A percentile compares a stretch with the other conserved stretches of the same genome.
These are phyloP conservation scores for Acholoe squamosa DNA, from an alignment of 2,888 invertebrate species.

Conservation along the genomic window DNA sequence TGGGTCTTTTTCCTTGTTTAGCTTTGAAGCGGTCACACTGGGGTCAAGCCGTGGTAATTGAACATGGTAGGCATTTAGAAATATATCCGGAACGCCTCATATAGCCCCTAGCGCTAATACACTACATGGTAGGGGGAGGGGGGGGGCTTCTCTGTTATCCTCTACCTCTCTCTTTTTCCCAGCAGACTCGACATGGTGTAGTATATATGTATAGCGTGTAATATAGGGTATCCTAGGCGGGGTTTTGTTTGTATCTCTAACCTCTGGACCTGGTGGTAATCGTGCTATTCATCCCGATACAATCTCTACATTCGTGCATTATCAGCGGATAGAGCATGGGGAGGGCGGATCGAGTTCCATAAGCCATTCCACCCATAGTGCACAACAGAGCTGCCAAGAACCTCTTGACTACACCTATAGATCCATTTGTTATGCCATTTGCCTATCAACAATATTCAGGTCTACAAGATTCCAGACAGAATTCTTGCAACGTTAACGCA, in stretches of 20 bases:
- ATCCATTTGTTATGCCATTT: too few relatives aligned
- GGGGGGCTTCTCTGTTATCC: not conserved
- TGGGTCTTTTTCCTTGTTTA: not conserved
- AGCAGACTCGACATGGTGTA: not conserved
- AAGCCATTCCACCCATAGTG: too few relatives aligned
- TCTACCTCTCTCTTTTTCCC: not conserved
- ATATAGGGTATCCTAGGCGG: constrained; percentile 21
- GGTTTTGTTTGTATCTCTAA: not conserved
- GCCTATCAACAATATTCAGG: too few relatives aligned
- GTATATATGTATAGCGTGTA: not conserved
- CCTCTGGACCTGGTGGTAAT: not conserved
- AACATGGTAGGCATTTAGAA: constrained; percentile 35
- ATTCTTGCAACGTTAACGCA: too few relatives aligned
- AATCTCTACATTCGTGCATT: too few relatives aligned
- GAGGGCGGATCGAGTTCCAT: too few relatives aligned
- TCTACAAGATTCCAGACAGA: too few relatives aligned
- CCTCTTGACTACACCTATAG: too few relatives aligned
- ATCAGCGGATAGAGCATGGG: too few relatives aligned
- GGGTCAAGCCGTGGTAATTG: constrained; percentile 28
- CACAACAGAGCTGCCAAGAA: too few relatives aligned
- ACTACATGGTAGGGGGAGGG: not conserved
- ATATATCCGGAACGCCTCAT: constrained; percentile 19
- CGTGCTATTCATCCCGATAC: constrained; percentile 27
- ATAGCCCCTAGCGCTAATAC: not conserved
- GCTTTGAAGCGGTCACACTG: constrained; percentile 34